Evolutionary conservation across 2,888 invertebrate species (phyloP).

Genomic region (Hydroisotoma schaefferi): DNA sequence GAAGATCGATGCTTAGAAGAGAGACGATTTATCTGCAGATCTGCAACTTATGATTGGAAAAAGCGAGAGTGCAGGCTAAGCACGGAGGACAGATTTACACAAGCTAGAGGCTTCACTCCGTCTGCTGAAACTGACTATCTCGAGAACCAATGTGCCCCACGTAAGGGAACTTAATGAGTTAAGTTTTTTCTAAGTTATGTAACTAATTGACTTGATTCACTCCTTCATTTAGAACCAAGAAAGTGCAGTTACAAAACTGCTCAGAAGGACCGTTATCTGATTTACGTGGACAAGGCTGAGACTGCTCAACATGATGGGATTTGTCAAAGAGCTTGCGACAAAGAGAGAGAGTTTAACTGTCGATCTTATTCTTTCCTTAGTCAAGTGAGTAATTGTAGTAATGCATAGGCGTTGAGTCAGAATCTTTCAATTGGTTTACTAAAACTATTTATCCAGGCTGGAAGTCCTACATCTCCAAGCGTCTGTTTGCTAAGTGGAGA

Average conservation of each 20-base stretch:
- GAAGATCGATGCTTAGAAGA: constrained; percentile 56
- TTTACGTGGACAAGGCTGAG: constrained; percentile 53
- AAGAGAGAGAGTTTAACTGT: constrained; percentile 54
- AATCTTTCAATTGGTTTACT: not conserved
- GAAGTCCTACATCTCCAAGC: constrained; percentile 41
- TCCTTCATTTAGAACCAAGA: constrained; percentile 46
- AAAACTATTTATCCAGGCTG: constrained; percentile 1
- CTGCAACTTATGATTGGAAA: constrained; percentile 57
- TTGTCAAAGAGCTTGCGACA: constrained; percentile 54
- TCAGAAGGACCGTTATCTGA: constrained; percentile 52
- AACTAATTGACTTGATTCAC: not conserved
- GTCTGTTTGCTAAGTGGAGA: constrained; percentile 53
- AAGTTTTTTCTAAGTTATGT: not conserved
- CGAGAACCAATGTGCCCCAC: constrained; percentile 57
- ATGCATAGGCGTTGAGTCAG: too few species aligned
- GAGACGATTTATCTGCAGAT: constrained; percentile 55
- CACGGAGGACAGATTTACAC: constrained; percentile 56
- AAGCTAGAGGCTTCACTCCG: constrained; percentile 54
- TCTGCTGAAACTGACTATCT: constrained; percentile 56
- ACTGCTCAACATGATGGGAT: constrained; percentile 52
- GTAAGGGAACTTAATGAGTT: constrained; percentile 49
- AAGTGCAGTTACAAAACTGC: constrained; percentile 52
- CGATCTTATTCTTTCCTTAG: constrained; percentile 53
- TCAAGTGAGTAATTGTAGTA: constrained; percentile 46
- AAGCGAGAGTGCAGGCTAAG: constrained; percentile 55